Base-by-base conservation (phyloP, 37 sponge, comb jelly and placozoan genomes). In the Ephydatia muelleri region DNA sequence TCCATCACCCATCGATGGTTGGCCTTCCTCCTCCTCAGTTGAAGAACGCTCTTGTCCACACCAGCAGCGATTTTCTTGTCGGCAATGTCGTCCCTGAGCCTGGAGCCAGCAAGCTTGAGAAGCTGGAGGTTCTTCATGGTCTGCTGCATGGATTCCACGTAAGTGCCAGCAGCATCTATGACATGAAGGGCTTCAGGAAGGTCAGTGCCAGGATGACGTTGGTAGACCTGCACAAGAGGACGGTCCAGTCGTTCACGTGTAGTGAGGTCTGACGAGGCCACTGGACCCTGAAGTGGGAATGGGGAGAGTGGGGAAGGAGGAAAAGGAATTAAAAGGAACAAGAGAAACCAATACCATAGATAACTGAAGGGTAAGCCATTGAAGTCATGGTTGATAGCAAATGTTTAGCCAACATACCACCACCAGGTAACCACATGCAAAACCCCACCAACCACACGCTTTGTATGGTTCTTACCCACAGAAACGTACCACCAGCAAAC, bases 231-330 rank as follows among this genome's bases (percentile, higher is more conserved):
- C 14, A 94, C 92, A 12, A 85, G 13, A 1, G 95, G 95, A 0
- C 95, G 82, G 79, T 94, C 92, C 38, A 94, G 81, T n/a, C 84
- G 76, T 68, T 94, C 95, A n/a, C 89, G 67, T 40, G 83, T 82
- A 66, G 79, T 85, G 37, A 91, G 36, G 66, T 94, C 87, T 2
- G 78, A 49, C 0, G 49, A 78, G 5, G 86, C 38, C n/a, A 83
- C 83, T n/a, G 95, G 95, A 81, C 95, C 95, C 95, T 94, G 67
- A 8, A 73, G 2, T 16, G 57, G 57, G 16, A 1, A 21, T 2
- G 13, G n/a, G 57, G 12, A 21, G 19, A 57, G 57, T 14, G 57
- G 57, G 70, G 66, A 21, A 79, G 40, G 34, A 35, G 5, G 2
- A 11, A 38, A 39, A 22, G 5, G 0, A 19, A 48, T 22, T 19